Conservation (phyloP, 2,113 vertebrate genomes). For the Salvelinus namaycush region DNA sequence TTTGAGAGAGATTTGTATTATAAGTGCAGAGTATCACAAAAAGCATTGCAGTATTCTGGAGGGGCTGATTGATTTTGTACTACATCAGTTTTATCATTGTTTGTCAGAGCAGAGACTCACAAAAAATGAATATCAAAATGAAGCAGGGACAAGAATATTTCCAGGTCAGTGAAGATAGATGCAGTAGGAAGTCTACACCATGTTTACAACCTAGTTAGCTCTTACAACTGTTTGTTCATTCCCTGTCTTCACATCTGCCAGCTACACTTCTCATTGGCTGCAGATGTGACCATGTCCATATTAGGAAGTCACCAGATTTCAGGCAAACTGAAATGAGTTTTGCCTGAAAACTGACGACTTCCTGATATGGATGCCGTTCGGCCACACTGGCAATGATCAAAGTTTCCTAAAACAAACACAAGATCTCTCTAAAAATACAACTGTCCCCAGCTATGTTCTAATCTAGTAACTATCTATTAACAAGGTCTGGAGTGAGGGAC, state of each 20-base stretch:
- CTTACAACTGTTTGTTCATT: neutral
- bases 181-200: neutral
- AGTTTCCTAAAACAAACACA: neutral
- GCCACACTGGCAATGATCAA: neutral
- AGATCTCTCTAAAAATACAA: neutral
- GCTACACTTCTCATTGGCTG: neutral
- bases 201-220: neutral
- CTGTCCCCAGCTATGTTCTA: neutral
- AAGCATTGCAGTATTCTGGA: no score
- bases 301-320: no score
- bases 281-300: neutral
- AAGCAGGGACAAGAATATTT: neutral
- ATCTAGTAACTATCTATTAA: neutral
- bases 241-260: no score
- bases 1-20: no score
- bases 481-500: neutral
- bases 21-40: no score
- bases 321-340: neutral
- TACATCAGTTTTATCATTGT: neutral
- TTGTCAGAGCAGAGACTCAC: neutral
- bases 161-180: conserved; percentile 4
- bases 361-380: no score
- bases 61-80: no score
- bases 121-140: neutral
- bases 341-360: no score